Conservation (phyloP, 1,140 invertebrate species). For the Bombus pascuorum region DNA sequence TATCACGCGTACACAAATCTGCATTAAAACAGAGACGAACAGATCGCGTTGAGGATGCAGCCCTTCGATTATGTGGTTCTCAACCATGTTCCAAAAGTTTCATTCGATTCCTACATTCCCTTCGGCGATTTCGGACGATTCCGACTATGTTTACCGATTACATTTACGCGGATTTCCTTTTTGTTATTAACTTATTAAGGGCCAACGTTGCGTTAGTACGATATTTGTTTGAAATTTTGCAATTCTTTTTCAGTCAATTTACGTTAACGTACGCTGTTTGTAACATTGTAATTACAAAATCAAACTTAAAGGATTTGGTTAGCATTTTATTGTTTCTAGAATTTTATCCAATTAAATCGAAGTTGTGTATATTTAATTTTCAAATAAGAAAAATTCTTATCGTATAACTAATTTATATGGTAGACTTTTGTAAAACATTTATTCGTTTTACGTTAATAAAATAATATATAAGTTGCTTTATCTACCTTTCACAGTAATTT, state of each 20-base stretch:
- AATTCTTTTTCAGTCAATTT: neutral
- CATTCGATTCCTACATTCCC: constrained; percentile 5
- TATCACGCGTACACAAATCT: constrained; percentile 15
- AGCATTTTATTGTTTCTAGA: too few species aligned
- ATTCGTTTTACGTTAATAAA: neutral
- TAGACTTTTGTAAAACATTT: neutral
- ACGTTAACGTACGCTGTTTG: too few species aligned
- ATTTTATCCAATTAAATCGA: too few species aligned
- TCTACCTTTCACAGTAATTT: neutral
- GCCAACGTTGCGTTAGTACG: too few species aligned
- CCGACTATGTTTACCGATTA: neutral
- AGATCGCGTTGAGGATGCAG: constrained; percentile 22
- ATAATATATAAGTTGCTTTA: neutral
- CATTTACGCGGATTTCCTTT: neutral
- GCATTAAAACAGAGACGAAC: constrained; percentile 48
- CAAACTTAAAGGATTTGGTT: too few species aligned
- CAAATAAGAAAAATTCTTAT: neutral
- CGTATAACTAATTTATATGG: too few species aligned
- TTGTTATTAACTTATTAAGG: neutral
- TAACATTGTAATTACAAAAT: too few species aligned
- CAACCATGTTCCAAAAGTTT: constrained; percentile 38
- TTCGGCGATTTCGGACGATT: neutral
- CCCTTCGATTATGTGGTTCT: constrained; percentile 18
- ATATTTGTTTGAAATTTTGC: neutral
- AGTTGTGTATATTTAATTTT: neutral